Evolutionary conservation across 1,140 invertebrate genomes (phyloP).

Genomic region (Thaumatotibia leucotreta): DNA sequence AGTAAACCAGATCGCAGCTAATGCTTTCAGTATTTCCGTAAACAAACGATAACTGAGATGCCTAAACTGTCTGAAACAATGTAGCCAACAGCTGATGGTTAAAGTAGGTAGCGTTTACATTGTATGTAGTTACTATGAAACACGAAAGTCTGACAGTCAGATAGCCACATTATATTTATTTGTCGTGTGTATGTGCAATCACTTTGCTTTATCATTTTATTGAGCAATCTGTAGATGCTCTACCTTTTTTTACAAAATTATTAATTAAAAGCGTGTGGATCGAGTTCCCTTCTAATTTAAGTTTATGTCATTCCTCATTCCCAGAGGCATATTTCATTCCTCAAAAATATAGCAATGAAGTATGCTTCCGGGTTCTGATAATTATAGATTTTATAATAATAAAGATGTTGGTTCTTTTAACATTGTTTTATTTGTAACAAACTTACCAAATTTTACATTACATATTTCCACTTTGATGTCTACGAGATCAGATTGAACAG

Average conservation of each 20-base stretch:
- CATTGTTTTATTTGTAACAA: neutral
- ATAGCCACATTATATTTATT: neutral
- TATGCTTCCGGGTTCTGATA: neutral
- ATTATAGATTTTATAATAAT: conserved; percentile 10
- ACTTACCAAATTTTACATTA: neutral
- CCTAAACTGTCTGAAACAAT: too few relatives aligned
- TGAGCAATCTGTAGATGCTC: neutral
- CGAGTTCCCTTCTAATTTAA: neutral
- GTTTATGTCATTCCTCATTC: conserved; percentile 10
- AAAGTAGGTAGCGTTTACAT: too few relatives aligned
- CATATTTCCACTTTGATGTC: too few relatives aligned
- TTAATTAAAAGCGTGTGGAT: neutral
- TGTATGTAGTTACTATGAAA: too few relatives aligned
- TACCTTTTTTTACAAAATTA: neutral
- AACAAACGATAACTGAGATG: too few relatives aligned
- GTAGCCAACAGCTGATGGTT: too few relatives aligned
- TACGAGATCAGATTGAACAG: neutral
- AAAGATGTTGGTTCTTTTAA: conserved; percentile 9
- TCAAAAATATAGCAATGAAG: neutral
- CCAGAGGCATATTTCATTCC: neutral
- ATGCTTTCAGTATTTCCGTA: too few relatives aligned
- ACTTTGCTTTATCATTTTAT: neutral
- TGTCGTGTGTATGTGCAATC: neutral
- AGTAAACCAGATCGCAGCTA: too few relatives aligned
- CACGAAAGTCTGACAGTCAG: too few relatives aligned